Evolutionary conservation across 2,113 vertebrate genomes (phyloP).

Genomic region (Zapus hudsonius): DNA sequence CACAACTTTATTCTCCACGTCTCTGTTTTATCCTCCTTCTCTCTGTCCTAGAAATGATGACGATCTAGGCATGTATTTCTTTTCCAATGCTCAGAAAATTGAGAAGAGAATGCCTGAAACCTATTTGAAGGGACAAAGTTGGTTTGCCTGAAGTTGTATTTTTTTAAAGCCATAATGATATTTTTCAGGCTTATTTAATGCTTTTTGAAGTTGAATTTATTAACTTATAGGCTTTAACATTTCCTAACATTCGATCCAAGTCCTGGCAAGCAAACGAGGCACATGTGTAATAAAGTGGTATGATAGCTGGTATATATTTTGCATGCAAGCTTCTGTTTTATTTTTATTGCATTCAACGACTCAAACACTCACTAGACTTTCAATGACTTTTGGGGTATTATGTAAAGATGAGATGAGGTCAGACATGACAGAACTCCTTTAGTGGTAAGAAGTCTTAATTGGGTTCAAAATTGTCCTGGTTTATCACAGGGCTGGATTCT

Average conservation of each 20-base stretch:
- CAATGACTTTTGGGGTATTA: slow-evolving; percentile 29
- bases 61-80: background rate
- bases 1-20: background rate
- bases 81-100: background rate
- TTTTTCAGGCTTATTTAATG: background rate
- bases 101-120: slow-evolving; percentile 2
- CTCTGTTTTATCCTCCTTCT: background rate
- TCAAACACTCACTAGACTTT: slow-evolving; percentile 16
- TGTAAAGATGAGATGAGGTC: slow-evolving; percentile 39
- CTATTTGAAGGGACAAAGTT: slow-evolving; percentile 35
- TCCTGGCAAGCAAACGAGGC: background rate
- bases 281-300: slow-evolving; percentile 26
- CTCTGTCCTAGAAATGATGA: background rate
- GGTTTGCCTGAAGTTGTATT: background rate
- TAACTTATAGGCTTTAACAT: slow-evolving; percentile 33
- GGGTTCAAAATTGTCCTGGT: slow-evolving; percentile 40
- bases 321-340: background rate
- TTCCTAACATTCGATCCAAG: slow-evolving; percentile 40
- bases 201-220: slow-evolving; percentile 23
- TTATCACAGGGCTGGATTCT: slow-evolving; percentile 15
- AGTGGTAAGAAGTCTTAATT: slow-evolving; percentile 51
- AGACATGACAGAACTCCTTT: slow-evolving; percentile 33
- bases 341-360: slow-evolving; percentile 39
- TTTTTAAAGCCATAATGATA: background rate
- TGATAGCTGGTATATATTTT: background rate